A percentile compares a stretch with the other conserved stretches of the same genome.
These are phyloP conservation scores for Boloria euphrosyne DNA, from an alignment of 2,888 invertebrate species.

Conservation along the genomic window DNA sequence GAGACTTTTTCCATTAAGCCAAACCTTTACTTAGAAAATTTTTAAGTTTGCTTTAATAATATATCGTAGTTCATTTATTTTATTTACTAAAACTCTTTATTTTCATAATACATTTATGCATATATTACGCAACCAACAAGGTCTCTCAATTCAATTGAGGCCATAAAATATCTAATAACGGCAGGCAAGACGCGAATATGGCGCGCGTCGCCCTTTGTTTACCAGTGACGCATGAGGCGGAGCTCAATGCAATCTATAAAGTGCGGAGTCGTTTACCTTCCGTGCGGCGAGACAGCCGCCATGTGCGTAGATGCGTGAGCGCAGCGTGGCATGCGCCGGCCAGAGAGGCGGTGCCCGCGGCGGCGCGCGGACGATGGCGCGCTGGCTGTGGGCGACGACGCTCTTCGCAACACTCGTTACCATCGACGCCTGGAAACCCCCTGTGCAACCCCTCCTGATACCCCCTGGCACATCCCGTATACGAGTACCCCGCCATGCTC, in stretches of 20 bases:
- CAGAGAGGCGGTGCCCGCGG: slow-evolving; percentile 69
- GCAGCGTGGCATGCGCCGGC: slow-evolving; percentile 57
- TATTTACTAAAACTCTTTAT: background rate
- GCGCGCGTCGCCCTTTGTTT: slow-evolving; percentile 78
- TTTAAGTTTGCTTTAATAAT: no score
- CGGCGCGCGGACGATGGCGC: slow-evolving; percentile 75
- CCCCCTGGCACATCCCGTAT: slow-evolving; percentile 32
- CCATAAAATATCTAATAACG: slow-evolving; percentile 39
- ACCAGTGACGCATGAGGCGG: slow-evolving; percentile 77
- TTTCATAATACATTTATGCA: slow-evolving; percentile 4
- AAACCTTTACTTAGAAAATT: no score
- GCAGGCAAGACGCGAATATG: slow-evolving; percentile 60
- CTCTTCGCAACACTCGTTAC: slow-evolving; percentile 57
- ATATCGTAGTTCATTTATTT: no score
- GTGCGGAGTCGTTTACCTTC: slow-evolving; percentile 80
- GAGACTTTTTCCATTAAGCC: background rate
- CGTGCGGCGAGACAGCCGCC: slow-evolving; percentile 75
- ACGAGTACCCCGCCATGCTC: slow-evolving; percentile 52
- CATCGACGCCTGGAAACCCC: slow-evolving; percentile 49
- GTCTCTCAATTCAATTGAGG: slow-evolving; percentile 27
- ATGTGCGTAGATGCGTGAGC: slow-evolving; percentile 77
- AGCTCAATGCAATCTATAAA: slow-evolving; percentile 73
- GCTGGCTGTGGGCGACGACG: slow-evolving; percentile 69
- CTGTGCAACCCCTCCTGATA: slow-evolving; percentile 30
- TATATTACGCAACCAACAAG: slow-evolving; percentile 26